Base-by-base conservation (phyloP, 2,888 invertebrate genomes). In the Lordiphosa fenestrarum region DNA sequence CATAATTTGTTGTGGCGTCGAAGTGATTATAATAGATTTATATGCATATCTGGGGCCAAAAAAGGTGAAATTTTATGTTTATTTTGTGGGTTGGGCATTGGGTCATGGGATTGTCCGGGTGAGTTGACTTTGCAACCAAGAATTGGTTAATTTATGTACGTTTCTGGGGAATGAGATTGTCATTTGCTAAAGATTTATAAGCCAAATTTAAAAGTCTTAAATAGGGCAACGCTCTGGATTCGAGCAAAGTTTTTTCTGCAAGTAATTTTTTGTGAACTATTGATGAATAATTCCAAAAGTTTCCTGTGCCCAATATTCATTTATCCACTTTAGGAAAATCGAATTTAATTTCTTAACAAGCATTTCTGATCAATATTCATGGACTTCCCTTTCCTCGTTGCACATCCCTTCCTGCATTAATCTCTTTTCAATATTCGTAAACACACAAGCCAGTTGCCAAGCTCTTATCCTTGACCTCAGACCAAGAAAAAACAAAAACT, bases 1-100 rank as follows among this genome's bases (percentile, higher is more conserved):
- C 85, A 80, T 85, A 85, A 80, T 80, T 80, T 80, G 84, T 81
- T 85, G 58, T 58, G 81, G 73, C 85, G 80, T 85, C 85, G 81
- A 83, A 83, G 73, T 76, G 85, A 85, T 80, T 83, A 83, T 85
- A 69, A 59, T 70, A 73, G 76, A 78, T 78, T 83, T 80, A 80
- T 84, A 76, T 80, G 76, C 83, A 66, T 57, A 62, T 68, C 58
- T 60, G 12, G 46, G n/a, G 54, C 58, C 25, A 36, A 44, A 64
- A 51, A 71, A 84, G 84, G 82, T 81, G 60, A 67, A 65, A 61
- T 71, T 80, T 57, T 44, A 60, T 76, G 59, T 53, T 52, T 54
- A 46, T 57, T 56, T 55, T 54, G 48, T 46, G 19, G 36, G 36
- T 40, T 13, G 12, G 23, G 44, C 49, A 21, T 13, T 39, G 58